Conservation (phyloP, 2,888 invertebrate species). For the Sphaerophoria taeniata region DNA sequence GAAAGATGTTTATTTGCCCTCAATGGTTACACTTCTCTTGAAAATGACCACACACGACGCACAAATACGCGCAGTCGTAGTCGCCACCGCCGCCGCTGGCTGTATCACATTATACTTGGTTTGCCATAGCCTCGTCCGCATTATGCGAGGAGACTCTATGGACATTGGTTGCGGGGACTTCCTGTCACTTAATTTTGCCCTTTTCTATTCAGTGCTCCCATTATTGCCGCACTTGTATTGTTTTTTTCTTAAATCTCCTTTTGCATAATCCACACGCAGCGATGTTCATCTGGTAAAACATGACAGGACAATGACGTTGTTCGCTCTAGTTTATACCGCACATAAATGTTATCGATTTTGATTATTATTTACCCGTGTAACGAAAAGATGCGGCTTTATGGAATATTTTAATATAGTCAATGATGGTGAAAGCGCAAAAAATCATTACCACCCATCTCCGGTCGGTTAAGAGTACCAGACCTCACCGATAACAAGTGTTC, state of each 20-base stretch:
- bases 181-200: slow-evolving; percentile 61
- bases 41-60: slow-evolving; percentile 72
- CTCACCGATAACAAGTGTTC: slow-evolving; percentile 58
- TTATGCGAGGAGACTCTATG: slow-evolving; percentile 22
- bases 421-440: slow-evolving; percentile 15
- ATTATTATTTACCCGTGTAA: slow-evolving; percentile 49
- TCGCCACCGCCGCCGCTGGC: slow-evolving; percentile 37
- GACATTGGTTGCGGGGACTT: slow-evolving; percentile 43
- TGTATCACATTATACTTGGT: background rate
- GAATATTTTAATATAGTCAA: slow-evolving; percentile 51
- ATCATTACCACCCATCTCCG: slow-evolving; percentile 45
- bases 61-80: slow-evolving; percentile 41
- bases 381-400: slow-evolving; percentile 28
- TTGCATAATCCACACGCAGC: slow-evolving; percentile 65
- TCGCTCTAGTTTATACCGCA: slow-evolving; percentile 47
- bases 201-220: slow-evolving; percentile 70
- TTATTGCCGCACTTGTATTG: slow-evolving; percentile 50
- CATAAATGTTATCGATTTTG: slow-evolving; percentile 59
- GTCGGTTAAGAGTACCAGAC: slow-evolving; percentile 32
- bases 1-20: slow-evolving; percentile 70
- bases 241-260: slow-evolving; percentile 40
- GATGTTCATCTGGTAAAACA: slow-evolving; percentile 58
- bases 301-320: slow-evolving; percentile 71
- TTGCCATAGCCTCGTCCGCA: background rate
- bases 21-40: slow-evolving; percentile 65